phyloP scores from a whole-genome alignment of 2,888 invertebrate genomes.

The Agrochola macilenta region DNA sequence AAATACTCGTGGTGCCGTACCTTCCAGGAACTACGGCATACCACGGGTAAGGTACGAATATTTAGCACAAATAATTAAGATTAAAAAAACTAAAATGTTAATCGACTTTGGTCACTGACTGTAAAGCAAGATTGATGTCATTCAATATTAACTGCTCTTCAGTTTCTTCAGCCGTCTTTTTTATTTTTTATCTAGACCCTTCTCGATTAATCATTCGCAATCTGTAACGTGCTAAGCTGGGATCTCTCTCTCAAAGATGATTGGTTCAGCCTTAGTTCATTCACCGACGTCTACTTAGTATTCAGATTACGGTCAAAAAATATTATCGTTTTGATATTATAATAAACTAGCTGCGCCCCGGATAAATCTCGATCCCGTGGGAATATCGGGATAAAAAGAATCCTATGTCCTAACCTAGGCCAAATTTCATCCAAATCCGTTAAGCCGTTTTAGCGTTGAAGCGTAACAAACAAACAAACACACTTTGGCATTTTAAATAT shows the following conservation, averaged over 20 bases:
- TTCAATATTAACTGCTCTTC: not conserved
- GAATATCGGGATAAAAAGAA: too few species aligned
- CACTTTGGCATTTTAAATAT: too few species aligned
- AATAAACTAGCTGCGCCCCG: not conserved
- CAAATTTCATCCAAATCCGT: too few species aligned
- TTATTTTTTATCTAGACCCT: conserved; percentile 2
- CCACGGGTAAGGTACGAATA: too few species aligned
- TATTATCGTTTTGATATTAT: conserved; percentile 11
- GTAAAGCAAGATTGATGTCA: not conserved
- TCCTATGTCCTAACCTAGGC: too few species aligned
- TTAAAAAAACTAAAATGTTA: not conserved
- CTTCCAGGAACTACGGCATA: too few species aligned
- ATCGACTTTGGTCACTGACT: not conserved
- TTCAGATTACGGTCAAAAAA: conserved; percentile 21
- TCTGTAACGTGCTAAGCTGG: conserved; percentile 39
- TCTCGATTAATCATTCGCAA: conserved; percentile 45
- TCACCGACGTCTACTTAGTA: conserved; percentile 5
- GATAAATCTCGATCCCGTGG: too few species aligned
- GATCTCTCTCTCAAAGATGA: conserved; percentile 32
- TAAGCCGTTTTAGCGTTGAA: too few species aligned
- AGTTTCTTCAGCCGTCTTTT: not conserved
- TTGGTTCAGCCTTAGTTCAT: conserved; percentile 22
- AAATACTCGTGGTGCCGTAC: too few species aligned
- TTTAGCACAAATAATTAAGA: not conserved
- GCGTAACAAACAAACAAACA: too few species aligned